Conservation (phyloP, 2,113 vertebrate genomes). For the Seriola dumerili region DNA sequence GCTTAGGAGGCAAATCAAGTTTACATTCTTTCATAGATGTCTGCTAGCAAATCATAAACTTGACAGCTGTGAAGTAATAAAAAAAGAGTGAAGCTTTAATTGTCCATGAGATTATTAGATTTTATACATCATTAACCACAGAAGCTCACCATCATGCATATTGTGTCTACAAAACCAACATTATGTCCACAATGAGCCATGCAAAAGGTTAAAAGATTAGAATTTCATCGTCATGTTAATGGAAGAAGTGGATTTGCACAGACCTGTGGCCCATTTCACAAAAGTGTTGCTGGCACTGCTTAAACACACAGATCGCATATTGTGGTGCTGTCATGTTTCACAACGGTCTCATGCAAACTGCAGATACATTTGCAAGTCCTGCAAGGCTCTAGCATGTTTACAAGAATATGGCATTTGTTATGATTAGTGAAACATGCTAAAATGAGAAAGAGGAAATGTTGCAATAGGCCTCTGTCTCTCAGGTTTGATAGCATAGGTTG, state of each 20-base stretch:
- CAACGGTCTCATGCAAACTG: neutral
- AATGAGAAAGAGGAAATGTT: no score
- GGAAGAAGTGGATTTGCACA: neutral
- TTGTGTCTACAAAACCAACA: constrained; percentile 15
- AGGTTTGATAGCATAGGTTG: neutral
- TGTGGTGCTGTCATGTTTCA: neutral
- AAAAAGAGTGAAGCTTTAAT: constrained; percentile 11
- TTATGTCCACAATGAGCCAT: constrained; percentile 41
- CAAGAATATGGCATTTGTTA: no score
- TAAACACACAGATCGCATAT: no score
- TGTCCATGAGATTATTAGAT: constrained; percentile 11
- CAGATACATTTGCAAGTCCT: neutral
- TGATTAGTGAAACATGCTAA: no score
- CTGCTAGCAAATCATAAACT: constrained; percentile 23
- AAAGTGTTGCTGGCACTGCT: neutral
- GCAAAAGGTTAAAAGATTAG: constrained; percentile 24
- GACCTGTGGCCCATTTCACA: neutral
- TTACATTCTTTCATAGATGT: neutral
- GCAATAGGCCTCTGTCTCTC: neutral
- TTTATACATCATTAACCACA: constrained; percentile 38
- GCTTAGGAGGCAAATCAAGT: neutral
- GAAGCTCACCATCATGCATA: constrained; percentile 18
- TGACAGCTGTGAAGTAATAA: neutral
- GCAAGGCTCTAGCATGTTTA: neutral
- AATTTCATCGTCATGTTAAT: constrained; percentile 34